phyloP scores from a whole-genome alignment of 2,797 vertebrate species.

The Zalophus californianus region DNA sequence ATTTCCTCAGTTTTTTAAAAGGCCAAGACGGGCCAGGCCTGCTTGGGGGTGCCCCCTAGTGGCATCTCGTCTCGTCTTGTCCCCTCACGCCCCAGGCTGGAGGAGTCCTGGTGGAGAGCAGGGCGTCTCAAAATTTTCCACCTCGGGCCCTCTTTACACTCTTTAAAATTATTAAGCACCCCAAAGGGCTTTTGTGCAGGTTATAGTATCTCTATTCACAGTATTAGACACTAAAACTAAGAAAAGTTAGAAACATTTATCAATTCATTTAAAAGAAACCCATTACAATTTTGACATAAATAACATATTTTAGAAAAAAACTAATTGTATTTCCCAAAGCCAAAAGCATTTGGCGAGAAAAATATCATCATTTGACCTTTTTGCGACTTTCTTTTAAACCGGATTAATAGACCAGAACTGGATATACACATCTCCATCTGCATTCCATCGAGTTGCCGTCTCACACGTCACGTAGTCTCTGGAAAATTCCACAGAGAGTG shows the following conservation, averaged over 20 bases:
- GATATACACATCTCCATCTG: neutral
- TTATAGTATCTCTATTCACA: no score
- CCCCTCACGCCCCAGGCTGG: neutral
- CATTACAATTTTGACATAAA: neutral
- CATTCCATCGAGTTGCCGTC: fast-evolving
- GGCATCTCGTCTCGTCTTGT: neutral
- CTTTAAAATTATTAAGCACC: neutral
- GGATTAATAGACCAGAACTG: neutral
- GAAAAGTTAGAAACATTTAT: neutral
- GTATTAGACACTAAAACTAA: neutral
- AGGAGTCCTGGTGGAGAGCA: fast-evolving
- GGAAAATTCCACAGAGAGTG: neutral
- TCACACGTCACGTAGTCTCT: neutral
- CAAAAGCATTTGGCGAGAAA: neutral
- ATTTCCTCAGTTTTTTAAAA: neutral
- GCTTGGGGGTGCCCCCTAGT: constrained; percentile 53
- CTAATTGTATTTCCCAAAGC: neutral
- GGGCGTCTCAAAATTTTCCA: neutral
- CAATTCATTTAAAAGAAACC: neutral
- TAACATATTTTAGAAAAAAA: neutral
- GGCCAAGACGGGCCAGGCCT: neutral
- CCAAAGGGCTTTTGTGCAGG: neutral
- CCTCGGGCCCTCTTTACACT: neutral
- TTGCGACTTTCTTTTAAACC: neutral
- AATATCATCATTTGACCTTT: neutral